Percentiles rank a stretch among this genome's conserved stretches.
These are phyloP conservation scores for Cephus sareptanus DNA, from an alignment of 2,888 invertebrate genomes.

Conservation along the genomic window DNA sequence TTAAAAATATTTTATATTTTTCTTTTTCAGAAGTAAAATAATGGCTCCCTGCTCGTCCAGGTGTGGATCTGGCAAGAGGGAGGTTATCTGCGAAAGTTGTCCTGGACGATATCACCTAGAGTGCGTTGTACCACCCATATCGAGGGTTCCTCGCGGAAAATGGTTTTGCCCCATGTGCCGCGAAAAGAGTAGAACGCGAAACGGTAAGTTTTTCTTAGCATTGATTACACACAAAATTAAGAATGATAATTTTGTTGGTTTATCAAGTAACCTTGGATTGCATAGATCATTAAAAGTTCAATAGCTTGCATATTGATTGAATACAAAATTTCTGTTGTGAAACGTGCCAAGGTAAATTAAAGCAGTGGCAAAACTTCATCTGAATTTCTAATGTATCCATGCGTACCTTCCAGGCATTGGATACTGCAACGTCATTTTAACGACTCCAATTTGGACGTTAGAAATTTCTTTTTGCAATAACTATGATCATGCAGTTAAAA, in stretches of 20 bases:
- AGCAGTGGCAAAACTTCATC: neutral
- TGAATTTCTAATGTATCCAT: neutral
- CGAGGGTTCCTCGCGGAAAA: constrained; percentile 72
- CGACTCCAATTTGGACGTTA: neutral
- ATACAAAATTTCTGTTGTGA: neutral
- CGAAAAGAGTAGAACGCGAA: constrained; percentile 52
- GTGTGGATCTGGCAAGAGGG: constrained; percentile 76
- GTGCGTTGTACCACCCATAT: constrained; percentile 75
- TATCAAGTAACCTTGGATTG: neutral
- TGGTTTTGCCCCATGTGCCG: constrained; percentile 74
- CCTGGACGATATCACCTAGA: constrained; percentile 76
- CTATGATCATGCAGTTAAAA: neutral
- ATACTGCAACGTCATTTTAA: neutral
- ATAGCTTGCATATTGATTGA: neutral
- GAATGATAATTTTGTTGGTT: too few species aligned
- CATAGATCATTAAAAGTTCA: neutral
- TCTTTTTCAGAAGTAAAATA: constrained; percentile 37
- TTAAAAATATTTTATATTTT: constrained; percentile 37
- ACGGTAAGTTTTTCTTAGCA: constrained; percentile 41
- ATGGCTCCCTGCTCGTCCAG: constrained; percentile 69
- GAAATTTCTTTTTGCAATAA: neutral
- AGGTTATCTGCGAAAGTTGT: constrained; percentile 75
- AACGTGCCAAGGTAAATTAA: neutral
- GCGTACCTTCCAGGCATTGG: neutral
- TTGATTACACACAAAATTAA: neutral